phyloP scores from a whole-genome alignment of 2,797 vertebrate genomes.

The Tympanoctomys barrerae region DNA sequence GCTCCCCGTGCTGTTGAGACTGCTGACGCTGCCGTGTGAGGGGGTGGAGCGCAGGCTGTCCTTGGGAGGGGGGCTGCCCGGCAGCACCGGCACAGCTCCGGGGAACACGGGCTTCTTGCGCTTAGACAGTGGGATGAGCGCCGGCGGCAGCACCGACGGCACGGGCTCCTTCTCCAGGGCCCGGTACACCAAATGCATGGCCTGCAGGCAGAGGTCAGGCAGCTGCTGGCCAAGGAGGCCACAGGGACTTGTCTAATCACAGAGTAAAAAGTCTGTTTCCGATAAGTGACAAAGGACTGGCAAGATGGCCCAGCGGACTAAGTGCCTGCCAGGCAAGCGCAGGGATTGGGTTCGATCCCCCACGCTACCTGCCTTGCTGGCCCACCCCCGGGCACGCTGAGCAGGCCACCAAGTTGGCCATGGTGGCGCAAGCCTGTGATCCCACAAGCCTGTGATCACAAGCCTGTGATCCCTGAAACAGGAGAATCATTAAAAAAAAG shows the following conservation, averaged over 20 bases:
- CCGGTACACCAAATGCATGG: constrained; percentile 99
- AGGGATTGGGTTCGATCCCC: too few relatives aligned
- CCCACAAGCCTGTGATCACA: too few relatives aligned
- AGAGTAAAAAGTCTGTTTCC: not conserved
- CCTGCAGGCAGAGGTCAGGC: constrained; percentile 86
- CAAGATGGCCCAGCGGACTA: too few relatives aligned
- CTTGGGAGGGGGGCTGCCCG: constrained; percentile 95
- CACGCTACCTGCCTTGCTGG: too few relatives aligned
- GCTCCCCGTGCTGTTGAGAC: constrained; percentile 96
- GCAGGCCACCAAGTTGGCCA: too few relatives aligned
- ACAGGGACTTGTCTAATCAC: not conserved
- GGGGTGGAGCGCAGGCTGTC: constrained; percentile 97
- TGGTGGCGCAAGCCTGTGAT: too few relatives aligned
- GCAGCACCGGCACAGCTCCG: constrained; percentile 92
- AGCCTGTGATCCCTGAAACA: too few relatives aligned
- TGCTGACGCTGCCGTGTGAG: constrained; percentile 96
- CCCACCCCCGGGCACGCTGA: too few relatives aligned
- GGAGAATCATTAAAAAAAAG: too few relatives aligned
- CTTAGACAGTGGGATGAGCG: constrained; percentile 96
- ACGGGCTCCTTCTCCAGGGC: constrained; percentile 98
- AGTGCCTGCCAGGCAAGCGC: too few relatives aligned
- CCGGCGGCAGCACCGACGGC: constrained; percentile 92
- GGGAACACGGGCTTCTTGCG: constrained; percentile 94
- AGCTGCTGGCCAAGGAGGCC: accelerated
- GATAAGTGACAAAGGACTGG: not conserved